Percentiles rank a stretch among this genome's conserved stretches.
These are phyloP conservation scores for Halesus radiatus DNA, from an alignment of 1,140 invertebrate species.

Conservation along the genomic window DNA sequence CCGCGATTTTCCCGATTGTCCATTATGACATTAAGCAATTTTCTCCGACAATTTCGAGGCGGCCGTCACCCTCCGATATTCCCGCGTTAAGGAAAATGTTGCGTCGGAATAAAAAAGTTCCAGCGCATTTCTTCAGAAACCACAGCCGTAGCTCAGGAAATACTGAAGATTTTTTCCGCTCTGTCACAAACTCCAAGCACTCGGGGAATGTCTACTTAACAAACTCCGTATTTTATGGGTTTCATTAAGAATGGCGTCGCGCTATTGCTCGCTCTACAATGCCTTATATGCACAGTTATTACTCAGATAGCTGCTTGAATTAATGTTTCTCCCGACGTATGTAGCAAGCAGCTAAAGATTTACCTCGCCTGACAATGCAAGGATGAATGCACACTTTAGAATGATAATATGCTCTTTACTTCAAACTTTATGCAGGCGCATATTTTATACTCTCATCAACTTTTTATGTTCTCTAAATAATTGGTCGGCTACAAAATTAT, in stretches of 20 bases:
- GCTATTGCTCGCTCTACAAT: slow-evolving; percentile 55
- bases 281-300: slow-evolving; percentile 58
- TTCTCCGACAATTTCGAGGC: not conserved
- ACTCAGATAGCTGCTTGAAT: slow-evolving; percentile 55
- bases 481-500: no score
- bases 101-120: slow-evolving; percentile 39
- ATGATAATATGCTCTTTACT: slow-evolving; percentile 40
- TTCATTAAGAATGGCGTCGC: slow-evolving; percentile 58
- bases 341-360: slow-evolving; percentile 44
- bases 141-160: slow-evolving; percentile 8
- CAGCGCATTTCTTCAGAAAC: slow-evolving; percentile 41
- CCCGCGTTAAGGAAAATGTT: slow-evolving; percentile 29
- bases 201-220: slow-evolving; percentile 57
- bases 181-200: slow-evolving; percentile 49
- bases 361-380: slow-evolving; percentile 41
- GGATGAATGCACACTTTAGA: slow-evolving; percentile 52
- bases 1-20: slow-evolving; percentile 40
- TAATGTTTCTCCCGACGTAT: slow-evolving; percentile 54
- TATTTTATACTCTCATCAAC: no score
- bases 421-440: no score
- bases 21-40: slow-evolving; percentile 44
- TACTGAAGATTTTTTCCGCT: slow-evolving; percentile 40
- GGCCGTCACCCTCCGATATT: slow-evolving; percentile 4
- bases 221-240: slow-evolving; percentile 58
- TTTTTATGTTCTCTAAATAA: no score